These are phyloP conservation scores for Cyprinodon variegatus DNA, from an alignment of 2,113 vertebrate genomes.

Conservation along the genomic window DNA sequence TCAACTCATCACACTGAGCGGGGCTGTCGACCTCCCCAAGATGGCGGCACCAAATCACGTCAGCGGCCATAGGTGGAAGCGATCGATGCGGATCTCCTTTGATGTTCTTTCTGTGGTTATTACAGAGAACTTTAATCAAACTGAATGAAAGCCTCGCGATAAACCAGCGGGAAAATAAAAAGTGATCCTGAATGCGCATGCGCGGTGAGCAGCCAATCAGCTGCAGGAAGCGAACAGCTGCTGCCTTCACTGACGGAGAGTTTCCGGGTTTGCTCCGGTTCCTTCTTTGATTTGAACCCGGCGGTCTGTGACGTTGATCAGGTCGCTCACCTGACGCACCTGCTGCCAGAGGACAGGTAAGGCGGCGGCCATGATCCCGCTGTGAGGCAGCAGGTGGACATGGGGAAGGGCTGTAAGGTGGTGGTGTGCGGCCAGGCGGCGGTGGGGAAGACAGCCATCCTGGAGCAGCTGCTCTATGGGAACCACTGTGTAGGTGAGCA, in stretches of 20 bases:
- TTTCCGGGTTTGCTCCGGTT: neutral
- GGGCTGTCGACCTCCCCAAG: too few species aligned
- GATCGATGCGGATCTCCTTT: too few species aligned
- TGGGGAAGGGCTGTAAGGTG: conserved; percentile 96
- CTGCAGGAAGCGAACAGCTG: conserved; percentile 37
- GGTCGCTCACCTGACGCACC: neutral
- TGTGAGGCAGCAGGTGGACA: conserved; percentile 45
- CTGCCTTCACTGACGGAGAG: conserved; percentile 1
- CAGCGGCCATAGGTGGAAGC: too few species aligned
- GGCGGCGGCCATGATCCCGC: neutral
- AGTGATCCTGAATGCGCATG: conserved; percentile 36
- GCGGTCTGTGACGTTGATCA: neutral
- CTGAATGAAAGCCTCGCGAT: neutral
- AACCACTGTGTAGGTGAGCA: conserved; percentile 86
- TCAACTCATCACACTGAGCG: too few species aligned
- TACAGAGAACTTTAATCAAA: neutral
- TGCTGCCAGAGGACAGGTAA: neutral
- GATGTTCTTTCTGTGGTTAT: neutral
- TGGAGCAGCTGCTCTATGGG: conserved; percentile 93
- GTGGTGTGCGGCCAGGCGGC: conserved; percentile 91
- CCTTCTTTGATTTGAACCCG: neutral
- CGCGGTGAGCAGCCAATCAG: conserved; percentile 1
- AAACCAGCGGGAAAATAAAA: neutral
- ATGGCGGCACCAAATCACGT: too few species aligned
- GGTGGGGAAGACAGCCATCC: conserved; percentile 92